Conservation (phyloP, 2,113 vertebrate species). For the Carassius auratus region DNA sequence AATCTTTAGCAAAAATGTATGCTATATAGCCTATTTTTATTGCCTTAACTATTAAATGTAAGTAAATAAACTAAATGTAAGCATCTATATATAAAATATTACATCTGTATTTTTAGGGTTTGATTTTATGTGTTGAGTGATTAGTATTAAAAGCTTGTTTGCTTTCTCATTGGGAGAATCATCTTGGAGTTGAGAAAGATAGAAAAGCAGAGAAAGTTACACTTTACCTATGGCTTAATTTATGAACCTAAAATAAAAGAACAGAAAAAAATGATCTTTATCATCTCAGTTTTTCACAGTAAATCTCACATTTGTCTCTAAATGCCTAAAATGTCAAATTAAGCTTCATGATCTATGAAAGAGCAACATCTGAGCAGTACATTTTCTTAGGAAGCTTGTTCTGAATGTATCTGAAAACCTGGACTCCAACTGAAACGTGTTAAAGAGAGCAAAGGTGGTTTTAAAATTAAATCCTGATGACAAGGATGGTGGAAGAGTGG, state of each 20-base stretch:
- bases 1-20: slow-evolving; percentile 73
- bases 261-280: neutral
- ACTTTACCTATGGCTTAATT: neutral
- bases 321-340: neutral
- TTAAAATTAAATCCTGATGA: neutral
- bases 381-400: neutral
- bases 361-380: neutral
- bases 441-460: no score
- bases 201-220: neutral
- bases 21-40: slow-evolving; percentile 59
- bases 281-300: neutral
- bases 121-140: neutral
- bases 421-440: neutral
- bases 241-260: neutral
- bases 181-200: neutral
- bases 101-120: neutral
- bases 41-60: slow-evolving; percentile 64
- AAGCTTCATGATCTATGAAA: neutral
- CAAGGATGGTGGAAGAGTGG: neutral
- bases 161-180: neutral
- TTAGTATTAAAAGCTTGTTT: neutral
- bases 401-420: neutral
- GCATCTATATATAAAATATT: slow-evolving; percentile 36
- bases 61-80: slow-evolving; percentile 65
- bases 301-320: neutral